Evolutionary conservation across 1,140 invertebrate genomes (phyloP), one percentile per base, ranked within the genome.

Genomic region (Druon quercuslanigerum): DNA sequence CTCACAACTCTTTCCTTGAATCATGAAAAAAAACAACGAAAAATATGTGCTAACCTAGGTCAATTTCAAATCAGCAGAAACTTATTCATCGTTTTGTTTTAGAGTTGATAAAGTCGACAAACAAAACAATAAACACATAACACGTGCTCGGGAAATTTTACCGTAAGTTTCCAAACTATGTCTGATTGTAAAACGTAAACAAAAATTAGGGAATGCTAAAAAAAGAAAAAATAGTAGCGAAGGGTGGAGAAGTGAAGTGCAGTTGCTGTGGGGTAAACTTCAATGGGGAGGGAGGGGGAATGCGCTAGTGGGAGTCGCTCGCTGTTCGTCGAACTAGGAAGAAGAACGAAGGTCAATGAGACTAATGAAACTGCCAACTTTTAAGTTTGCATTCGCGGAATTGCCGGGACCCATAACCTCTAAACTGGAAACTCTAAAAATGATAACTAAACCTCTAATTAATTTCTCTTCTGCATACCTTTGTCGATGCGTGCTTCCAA

Each of bases 401-500:
- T 20, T 51, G 79, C 77, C 83, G 79, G 79, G 75, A 80, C 81
- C 79, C 84, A 78, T 80, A 87, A 87, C 80, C 83, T 85, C 83
- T 57, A 78, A 76, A 71, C 11, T 13, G 80, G 83, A 82, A 74
- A 66, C 2, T 14, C 12, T 1, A 60, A 33, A 16, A 60, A 25
- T 19, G 17, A 13, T 12, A 13, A 25, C 25, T 25, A 0, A 25
- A 9, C 4, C 14, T 14, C 20, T 16, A 60, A 13, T 14, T 14
- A 33, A 33, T 25, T 57, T 7, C 33, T 12, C 4, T 16, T 4
- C 56, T 11, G 14, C 86, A 87, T 80, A 91, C 90, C 86, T 89
- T 87, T 90, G 46, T 86, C 86, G 66, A 91, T 78, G 77, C 83
- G 84, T 33, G 84, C 86, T 76, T 90, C 87, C 75, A 91, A 84